These are phyloP conservation scores for Ochotona princeps DNA, from an alignment of 2,113 vertebrate genomes.

Conservation along the genomic window DNA sequence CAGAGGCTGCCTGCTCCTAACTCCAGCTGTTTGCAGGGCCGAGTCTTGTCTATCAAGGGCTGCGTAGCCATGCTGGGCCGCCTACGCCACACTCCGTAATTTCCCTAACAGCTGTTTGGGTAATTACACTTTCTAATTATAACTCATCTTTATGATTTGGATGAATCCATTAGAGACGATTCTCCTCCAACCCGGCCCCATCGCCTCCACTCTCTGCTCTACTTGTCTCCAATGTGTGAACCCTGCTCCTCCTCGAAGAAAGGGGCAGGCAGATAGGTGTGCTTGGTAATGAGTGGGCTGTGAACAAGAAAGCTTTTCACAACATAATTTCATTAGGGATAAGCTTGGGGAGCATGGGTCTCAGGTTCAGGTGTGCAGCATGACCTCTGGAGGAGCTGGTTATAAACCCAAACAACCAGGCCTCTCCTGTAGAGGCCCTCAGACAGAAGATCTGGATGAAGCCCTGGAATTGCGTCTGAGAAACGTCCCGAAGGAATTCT, in stretches of 20 bases:
- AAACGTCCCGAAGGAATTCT: background rate
- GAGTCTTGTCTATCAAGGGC: background rate
- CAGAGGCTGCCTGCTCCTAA: background rate
- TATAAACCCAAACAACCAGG: background rate
- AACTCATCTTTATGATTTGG: conserved; percentile 64
- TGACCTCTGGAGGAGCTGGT: background rate
- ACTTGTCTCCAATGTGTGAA: background rate
- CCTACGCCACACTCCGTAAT: background rate
- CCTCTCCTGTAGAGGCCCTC: background rate
- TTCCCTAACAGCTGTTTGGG: conserved; percentile 52
- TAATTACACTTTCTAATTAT: conserved; percentile 67
- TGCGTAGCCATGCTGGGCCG: background rate
- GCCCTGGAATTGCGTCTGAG: background rate
- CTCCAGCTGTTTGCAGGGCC: background rate
- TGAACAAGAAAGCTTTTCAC: background rate
- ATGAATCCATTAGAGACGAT: conserved; percentile 35
- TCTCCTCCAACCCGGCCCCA: background rate
- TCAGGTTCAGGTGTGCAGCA: background rate
- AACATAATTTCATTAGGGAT: conserved; percentile 6
- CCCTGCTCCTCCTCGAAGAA: background rate
- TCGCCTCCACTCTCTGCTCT: background rate
- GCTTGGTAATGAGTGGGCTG: background rate
- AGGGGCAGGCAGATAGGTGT: background rate
- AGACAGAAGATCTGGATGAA: background rate
- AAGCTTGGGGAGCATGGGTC: background rate